Evolutionary conservation across 1,140 invertebrate species (phyloP), one percentile per base, ranked within the genome.

Genomic region (Pemphigus obesinymphae): DNA sequence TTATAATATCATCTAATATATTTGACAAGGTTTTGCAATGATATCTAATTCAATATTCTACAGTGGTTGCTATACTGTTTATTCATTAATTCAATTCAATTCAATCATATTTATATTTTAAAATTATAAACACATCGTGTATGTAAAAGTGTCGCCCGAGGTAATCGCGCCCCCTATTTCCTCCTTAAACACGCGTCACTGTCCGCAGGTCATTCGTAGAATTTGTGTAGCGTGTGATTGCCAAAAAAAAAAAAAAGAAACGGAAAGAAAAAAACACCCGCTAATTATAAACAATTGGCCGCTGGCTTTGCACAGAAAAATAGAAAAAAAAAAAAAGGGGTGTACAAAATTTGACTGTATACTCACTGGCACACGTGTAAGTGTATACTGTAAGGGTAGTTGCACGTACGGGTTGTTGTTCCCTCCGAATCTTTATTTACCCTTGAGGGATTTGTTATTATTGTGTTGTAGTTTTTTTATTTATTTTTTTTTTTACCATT

Each of bases 371-470:
- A 31, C 73, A 78, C 76, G 76, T 50, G 76, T 61, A 61, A 37
- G 23, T n/a, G 40, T 13, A 58, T 20, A 55, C 40, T 55, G 31
- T 26, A 45, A 43, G 37, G 75, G 53, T 29, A 40, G 75, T 58
- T n/a, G 20, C 37, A 43, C 66, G 63, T n/a, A n/a, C n/a, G 34
- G 20, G 11, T 15, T 55, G 73, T 45, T 15, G 53, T 43, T 61
- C 50, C 53, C 75, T 53, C 20, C 34, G 55, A 31, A 45, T 80
- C 55, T 45, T 45, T 80, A 29, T 80, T 80, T 61, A 80, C 76
- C 76, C 76, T 80, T 61, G 76, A 63, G 55, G 76, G 55, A 80
- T 61, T 43, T 43, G 55, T 78, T 78, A 26, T 78, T 78, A 43
- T 78, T 61, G 53, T 78, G 75, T 78, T 37, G 75, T 78, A 37